A percentile compares a stretch with the other conserved stretches of the same genome.
Evolutionary conservation across 1,140 invertebrate species (phyloP).

Genomic region (Heliconius melpomene): DNA sequence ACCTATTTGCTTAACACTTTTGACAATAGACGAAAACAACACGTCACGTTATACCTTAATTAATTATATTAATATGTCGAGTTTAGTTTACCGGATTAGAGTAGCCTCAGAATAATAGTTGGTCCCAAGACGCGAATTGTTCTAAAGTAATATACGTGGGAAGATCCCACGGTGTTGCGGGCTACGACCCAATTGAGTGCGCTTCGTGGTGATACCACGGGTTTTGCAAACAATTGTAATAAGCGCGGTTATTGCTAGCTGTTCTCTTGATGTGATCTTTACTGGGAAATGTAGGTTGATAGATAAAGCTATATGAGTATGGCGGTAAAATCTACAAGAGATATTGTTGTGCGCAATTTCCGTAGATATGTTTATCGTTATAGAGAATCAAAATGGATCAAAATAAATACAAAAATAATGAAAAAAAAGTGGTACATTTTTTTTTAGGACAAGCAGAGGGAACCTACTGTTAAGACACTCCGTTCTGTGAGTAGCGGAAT

Average conservation of each 20-base stretch:
- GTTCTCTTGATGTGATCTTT: constrained; percentile 31
- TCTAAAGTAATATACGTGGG: constrained; percentile 68
- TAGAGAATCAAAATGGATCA: not conserved
- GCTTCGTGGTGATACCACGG: constrained; percentile 35
- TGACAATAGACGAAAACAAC: not conserved
- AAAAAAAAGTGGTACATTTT: too few species aligned
- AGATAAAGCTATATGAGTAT: not conserved
- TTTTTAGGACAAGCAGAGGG: too few species aligned
- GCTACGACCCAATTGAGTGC: constrained; percentile 37
- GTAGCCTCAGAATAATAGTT: constrained; percentile 39
- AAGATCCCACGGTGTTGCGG: constrained; percentile 64
- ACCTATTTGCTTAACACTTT: not conserved
- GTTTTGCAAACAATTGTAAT: constrained; percentile 40
- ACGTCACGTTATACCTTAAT: constrained; percentile 17
- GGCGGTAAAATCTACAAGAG: not conserved
- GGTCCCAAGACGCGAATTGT: constrained; percentile 52
- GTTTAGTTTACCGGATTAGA: constrained; percentile 32
- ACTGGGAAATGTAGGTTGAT: constrained; percentile 18
- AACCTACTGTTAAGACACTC: too few species aligned
- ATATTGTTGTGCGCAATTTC: not conserved
- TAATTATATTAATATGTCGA: constrained; percentile 40
- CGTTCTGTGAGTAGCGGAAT: too few species aligned
- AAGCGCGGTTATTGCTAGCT: constrained; percentile 29
- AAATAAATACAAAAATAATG: too few species aligned
- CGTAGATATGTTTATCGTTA: not conserved